Evolutionary conservation across 2,797 vertebrate species (phyloP).

Genomic region (Mormyrus hasselquistii): DNA sequence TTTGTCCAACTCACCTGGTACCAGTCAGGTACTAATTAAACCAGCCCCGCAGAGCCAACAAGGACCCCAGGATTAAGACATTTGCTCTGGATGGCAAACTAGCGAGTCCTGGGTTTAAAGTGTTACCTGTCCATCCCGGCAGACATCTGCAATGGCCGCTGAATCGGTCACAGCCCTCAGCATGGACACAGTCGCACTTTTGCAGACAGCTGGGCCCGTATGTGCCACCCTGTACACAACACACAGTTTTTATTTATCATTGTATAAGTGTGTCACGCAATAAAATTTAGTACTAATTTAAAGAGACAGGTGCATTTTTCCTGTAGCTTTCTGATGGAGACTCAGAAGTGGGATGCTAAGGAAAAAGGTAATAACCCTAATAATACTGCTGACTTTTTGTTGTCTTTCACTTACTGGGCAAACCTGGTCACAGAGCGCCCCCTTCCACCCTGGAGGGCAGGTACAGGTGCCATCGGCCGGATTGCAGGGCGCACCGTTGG

Average conservation of each 20-base stretch:
- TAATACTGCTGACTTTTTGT: neutral
- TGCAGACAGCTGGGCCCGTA: conserved; percentile 71
- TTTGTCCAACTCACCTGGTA: neutral
- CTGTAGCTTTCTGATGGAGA: neutral
- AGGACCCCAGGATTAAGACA: neutral
- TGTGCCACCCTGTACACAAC: conserved; percentile 61
- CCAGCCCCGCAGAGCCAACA: neutral
- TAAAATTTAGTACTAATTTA: neutral
- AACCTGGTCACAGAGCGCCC: conserved; percentile 65
- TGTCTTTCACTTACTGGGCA: conserved; percentile 66
- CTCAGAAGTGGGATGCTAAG: neutral
- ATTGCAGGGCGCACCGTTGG: conserved; percentile 68
- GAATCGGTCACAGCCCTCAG: conserved; percentile 67
- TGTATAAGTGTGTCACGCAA: neutral
- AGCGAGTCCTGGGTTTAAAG: too few species aligned
- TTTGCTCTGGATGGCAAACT: neutral
- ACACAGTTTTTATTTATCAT: neutral
- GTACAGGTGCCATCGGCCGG: conserved; percentile 73
- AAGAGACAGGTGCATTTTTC: neutral
- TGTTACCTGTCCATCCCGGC: conserved; percentile 81
- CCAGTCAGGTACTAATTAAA: neutral
- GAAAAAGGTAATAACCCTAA: neutral
- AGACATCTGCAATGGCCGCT: conserved; percentile 74
- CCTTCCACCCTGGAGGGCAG: conserved; percentile 77
- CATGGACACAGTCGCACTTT: conserved; percentile 72